A percentile compares a stretch with the other conserved stretches of the same genome.
These are phyloP conservation scores for Acridotheres tristis DNA, from an alignment of 2,797 vertebrate genomes.

Conservation along the genomic window DNA sequence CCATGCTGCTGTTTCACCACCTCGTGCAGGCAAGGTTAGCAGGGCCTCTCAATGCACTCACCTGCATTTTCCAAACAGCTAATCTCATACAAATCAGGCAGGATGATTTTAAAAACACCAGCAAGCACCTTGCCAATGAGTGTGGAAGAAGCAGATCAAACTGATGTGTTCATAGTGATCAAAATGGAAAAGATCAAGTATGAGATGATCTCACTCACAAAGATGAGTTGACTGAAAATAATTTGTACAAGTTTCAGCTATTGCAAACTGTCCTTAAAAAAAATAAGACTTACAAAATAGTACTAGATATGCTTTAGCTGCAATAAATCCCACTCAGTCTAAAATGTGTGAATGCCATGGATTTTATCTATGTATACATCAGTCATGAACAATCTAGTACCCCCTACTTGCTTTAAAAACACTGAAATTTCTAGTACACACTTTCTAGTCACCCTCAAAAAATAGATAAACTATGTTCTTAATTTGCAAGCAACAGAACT, in stretches of 20 bases:
- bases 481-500: not conserved
- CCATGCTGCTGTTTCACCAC: not conserved
- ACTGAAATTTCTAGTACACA: not conserved
- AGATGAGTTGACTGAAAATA: not conserved
- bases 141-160: not conserved
- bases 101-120: not conserved
- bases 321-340: accelerated
- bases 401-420: not conserved
- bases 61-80: not conserved
- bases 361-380: not conserved
- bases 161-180: not conserved
- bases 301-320: not conserved
- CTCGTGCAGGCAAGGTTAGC: not conserved
- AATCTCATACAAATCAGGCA: not conserved
- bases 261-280: not conserved
- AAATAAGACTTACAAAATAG: not conserved
- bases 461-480: not conserved
- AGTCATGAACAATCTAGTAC: not conserved
- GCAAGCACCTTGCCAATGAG: not conserved
- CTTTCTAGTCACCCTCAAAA: not conserved
- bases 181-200: not conserved
- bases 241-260: not conserved
- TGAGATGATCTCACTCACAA: not conserved
- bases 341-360: not conserved
- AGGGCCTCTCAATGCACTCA: accelerated